Base-by-base conservation (phyloP, 2,888 invertebrate genomes). In the Orthosia cruda region DNA sequence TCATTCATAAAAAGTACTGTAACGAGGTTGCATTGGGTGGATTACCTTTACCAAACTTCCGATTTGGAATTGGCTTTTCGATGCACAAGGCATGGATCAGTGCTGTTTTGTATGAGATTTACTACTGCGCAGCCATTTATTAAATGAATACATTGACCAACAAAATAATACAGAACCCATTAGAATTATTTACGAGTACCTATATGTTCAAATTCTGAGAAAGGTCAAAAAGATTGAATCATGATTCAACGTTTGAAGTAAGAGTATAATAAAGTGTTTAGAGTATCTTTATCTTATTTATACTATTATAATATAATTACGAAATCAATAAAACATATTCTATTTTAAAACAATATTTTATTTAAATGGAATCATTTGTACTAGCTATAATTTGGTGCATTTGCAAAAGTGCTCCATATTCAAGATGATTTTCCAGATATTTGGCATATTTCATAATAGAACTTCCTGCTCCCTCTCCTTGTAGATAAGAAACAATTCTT, bases 381-480 rank as follows among this genome's bases (percentile, higher is more conserved):
- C 77, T 86, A 83, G 81, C 77, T 75, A 89, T 86, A 77, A 88
- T 87, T 84, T 89, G 85, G 68, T 89, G 89, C 80, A 91, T 89
- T 88, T 92, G 89, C 70, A 86, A 32, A 26, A 91, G 83, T 47
- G 89, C 89, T 59, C 87, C 88, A 86, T 88, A 89, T 80, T 92
- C 91, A 71, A 90, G 72, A 63, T 91, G 87, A 78, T 92, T 88
- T 87, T 92, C 91, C 70, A 92, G 83, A 69, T 77, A 77, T 81
- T 89, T 91, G 62, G 91, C 90, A 86, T 89, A 87, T 70, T 88
- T 86, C 26, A 91, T 79, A n/a, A 88, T 75, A 55, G 87, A 71
- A 47, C 62, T 77, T 23, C 84, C 82, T 40, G 90, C 89, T 76
- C 77, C 78, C 65, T 91, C 88, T 26, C 90, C 87, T 80, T 92